Evolutionary conservation across 2,888 invertebrate species (phyloP), one percentile per base, ranked within the genome.

Genomic region (Hemaris fuciformis): DNA sequence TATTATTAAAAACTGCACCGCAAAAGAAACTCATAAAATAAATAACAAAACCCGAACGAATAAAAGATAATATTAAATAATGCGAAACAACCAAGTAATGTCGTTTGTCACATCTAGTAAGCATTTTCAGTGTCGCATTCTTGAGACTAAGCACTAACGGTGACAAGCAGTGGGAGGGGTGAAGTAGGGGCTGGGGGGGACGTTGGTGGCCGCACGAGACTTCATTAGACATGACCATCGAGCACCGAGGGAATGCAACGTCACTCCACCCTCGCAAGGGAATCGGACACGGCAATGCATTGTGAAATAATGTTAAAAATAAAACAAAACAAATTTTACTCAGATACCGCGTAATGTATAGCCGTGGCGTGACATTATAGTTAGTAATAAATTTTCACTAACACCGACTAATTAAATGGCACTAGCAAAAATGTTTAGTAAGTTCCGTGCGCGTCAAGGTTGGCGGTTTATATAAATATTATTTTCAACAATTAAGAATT

Each of bases 151-250:
- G 73, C 65, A 66, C 42, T 15, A 15, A 70, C 64, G 72, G 70
- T 75, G 74, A 78, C 76, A 79, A 74, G 66, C 61, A 60, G 65
- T 8, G n/a, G 8, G 46, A 20, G 46, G 22, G 13, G 3, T 13
- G 43, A 25, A 58, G 10, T 8, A 34, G 38, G 15, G 38, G 18
- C 8, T 66, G 65, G 70, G 68, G 69, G 72, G 64, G 73, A 73
- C 73, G n/a, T 80, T 80, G 81, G 80, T 79, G 70, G 71, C 74
- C 88, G 76, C 85, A 72, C 68, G 85, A 85, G 88, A 85, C 87
- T 85, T 88, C 85, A 87, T 88, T 87, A 88, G 79, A 75, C 73
- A 74, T 73, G 74, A 75, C 76, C 74, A 76, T 58, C 43, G 72
- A 76, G 76, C 68, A 73, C 71, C 79, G 63, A n/a, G 82, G 83